Conservation (phyloP, 2,797 vertebrate genomes). For the Vespertilio murinus region DNA sequence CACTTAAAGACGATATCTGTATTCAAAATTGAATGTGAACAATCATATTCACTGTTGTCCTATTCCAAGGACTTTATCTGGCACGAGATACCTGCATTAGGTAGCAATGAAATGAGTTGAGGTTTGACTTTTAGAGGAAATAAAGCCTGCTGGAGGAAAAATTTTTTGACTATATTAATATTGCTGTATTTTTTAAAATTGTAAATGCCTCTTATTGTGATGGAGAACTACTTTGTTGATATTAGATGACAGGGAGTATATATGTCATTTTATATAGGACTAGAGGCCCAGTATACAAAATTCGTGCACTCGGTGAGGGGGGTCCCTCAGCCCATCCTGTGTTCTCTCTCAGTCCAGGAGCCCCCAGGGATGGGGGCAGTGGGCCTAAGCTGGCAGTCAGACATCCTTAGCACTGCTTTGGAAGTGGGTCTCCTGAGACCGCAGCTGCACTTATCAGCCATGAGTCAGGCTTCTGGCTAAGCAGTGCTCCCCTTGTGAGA, state of each 20-base stretch:
- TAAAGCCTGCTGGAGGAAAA: not conserved
- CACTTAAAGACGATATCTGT: constrained; percentile 38
- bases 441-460: too few relatives aligned
- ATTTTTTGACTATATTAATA: constrained; percentile 31
- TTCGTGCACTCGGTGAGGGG: too few relatives aligned
- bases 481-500: too few relatives aligned
- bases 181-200: constrained; percentile 1
- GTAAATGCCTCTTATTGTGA: constrained; percentile 1
- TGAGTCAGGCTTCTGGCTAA: too few relatives aligned
- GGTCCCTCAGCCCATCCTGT: too few relatives aligned
- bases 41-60: not conserved
- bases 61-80: constrained; percentile 40
- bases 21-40: constrained; percentile 51
- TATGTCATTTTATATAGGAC: not conserved
- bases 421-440: too few relatives aligned
- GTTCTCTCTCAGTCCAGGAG: too few relatives aligned
- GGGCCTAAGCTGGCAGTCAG: too few relatives aligned
- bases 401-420: too few relatives aligned
- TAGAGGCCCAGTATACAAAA: too few relatives aligned
- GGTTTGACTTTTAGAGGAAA: constrained; percentile 28
- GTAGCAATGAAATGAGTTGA: not conserved
- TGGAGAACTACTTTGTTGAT: not conserved
- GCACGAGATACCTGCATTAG: not conserved
- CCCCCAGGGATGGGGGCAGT: too few relatives aligned
- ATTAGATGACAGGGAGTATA: constrained; percentile 6